These are phyloP conservation scores for Gambusia yucatana DNA, from an alignment of 2,797 vertebrate species.

Conservation along the genomic window DNA sequence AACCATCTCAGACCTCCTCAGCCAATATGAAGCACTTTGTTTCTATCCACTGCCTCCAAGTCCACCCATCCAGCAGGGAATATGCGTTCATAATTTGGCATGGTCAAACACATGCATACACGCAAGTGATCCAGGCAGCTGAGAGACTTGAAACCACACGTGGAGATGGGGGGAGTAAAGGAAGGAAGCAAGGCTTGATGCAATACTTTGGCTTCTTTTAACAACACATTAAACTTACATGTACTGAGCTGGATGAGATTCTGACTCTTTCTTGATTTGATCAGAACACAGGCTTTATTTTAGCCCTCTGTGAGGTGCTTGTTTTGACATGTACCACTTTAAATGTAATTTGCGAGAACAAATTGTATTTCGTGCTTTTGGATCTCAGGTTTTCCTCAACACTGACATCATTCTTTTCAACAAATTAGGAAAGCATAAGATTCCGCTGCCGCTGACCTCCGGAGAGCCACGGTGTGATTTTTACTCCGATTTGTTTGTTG, in stretches of 20 bases:
- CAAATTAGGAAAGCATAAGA: neutral
- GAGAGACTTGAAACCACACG: slow-evolving; percentile 44
- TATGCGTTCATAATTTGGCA: slow-evolving; percentile 70
- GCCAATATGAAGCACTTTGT: slow-evolving; percentile 57
- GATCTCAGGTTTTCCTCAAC: neutral
- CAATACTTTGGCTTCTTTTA: neutral
- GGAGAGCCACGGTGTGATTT: slow-evolving; percentile 24
- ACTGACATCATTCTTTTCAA: neutral
- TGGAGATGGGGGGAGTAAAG: slow-evolving; percentile 7
- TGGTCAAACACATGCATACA: slow-evolving; percentile 12
- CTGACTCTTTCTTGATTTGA: neutral
- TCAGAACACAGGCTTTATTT: neutral
- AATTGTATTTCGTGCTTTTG: neutral
- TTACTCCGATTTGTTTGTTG: slow-evolving; percentile 30
- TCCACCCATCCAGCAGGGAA: slow-evolving; percentile 76
- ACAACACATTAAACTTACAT: neutral
- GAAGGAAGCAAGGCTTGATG: slow-evolving; percentile 18
- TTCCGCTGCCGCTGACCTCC: neutral
- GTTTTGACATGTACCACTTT: neutral
- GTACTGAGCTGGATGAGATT: neutral
- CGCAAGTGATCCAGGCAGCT: slow-evolving; percentile 23
- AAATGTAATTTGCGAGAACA: neutral
- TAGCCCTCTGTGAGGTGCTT: neutral
- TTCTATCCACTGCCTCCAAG: slow-evolving; percentile 44
- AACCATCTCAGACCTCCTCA: slow-evolving; percentile 45